Evolutionary conservation across 2,888 invertebrate species (phyloP).

Genomic region (Hypomecis atomaria): DNA sequence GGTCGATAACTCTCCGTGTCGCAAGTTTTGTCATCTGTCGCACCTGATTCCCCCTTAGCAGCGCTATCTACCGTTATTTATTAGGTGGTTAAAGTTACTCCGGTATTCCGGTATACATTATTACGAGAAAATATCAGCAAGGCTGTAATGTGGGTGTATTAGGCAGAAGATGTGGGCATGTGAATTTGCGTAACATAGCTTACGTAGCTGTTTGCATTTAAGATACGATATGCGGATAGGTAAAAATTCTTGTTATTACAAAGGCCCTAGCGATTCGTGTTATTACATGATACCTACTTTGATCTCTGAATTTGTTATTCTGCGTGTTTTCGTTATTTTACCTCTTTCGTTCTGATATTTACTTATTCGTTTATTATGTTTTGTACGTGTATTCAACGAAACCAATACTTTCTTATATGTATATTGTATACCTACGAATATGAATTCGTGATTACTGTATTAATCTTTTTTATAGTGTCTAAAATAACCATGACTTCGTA

Average conservation of each 20-base stretch:
- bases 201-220: neutral
- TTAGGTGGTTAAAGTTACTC: constrained; percentile 24
- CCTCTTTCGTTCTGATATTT: neutral
- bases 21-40: constrained; percentile 39
- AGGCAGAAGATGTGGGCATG: neutral
- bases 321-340: neutral
- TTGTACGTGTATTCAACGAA: no score
- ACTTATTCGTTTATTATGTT: neutral
- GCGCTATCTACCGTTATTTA: constrained; percentile 44
- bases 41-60: constrained; percentile 50
- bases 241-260: constrained; percentile 10
- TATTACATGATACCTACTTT: neutral
- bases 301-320: constrained; percentile 3
- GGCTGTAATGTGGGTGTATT: constrained; percentile 2
- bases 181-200: neutral
- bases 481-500: no score
- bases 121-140: constrained; percentile 19
- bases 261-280: constrained; percentile 1
- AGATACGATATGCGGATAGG: constrained; percentile 1
- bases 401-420: no score
- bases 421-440: no score
- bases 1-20: constrained; percentile 50
- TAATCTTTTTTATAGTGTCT: no score
- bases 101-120: constrained; percentile 18
- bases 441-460: no score